Conservation (phyloP, 2,888 invertebrate species). For the Chromoteleia sp. region DNA sequence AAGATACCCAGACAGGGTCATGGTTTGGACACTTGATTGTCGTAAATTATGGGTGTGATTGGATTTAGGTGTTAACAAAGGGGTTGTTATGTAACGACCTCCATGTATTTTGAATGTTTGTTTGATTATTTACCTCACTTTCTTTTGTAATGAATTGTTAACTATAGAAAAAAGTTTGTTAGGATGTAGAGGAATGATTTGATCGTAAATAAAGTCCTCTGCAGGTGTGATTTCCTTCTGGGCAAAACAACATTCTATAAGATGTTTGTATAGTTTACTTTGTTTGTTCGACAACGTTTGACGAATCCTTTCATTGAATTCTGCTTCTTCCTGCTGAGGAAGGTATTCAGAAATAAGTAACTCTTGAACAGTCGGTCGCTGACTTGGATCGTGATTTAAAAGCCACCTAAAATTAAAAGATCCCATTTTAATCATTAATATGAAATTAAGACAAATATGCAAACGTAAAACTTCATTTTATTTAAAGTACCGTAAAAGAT, state of each 20-base stretch:
- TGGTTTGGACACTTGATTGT: conserved; percentile 90
- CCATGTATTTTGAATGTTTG: conserved; percentile 91
- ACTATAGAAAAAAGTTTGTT: conserved; percentile 71
- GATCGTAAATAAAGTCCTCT: conserved; percentile 92
- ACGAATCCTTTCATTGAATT: conserved; percentile 92
- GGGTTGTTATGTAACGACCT: conserved; percentile 91
- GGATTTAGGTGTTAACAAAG: conserved; percentile 92
- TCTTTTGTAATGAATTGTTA: conserved; percentile 76
- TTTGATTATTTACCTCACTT: conserved; percentile 84
- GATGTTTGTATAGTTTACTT: conserved; percentile 91
- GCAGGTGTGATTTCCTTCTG: conserved; percentile 86
- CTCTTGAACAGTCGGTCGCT: conserved; percentile 94
- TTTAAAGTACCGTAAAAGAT: conserved; percentile 86
- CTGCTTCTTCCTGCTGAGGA: conserved; percentile 93
- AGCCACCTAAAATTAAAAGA: conserved; percentile 88
- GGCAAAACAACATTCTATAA: conserved; percentile 87
- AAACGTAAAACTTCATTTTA: conserved; percentile 52
- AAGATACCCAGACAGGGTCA: too few relatives aligned
- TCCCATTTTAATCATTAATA: neutral
- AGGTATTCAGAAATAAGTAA: conserved; percentile 92
- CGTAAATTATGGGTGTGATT: conserved; percentile 86
- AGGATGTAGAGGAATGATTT: conserved; percentile 7
- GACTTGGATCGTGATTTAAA: conserved; percentile 92
- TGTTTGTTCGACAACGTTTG: conserved; percentile 93
- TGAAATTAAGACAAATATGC: neutral